Evolutionary conservation across 64 coral and sea anemone genomes (phyloP).

Genomic region (Actinia equina): DNA sequence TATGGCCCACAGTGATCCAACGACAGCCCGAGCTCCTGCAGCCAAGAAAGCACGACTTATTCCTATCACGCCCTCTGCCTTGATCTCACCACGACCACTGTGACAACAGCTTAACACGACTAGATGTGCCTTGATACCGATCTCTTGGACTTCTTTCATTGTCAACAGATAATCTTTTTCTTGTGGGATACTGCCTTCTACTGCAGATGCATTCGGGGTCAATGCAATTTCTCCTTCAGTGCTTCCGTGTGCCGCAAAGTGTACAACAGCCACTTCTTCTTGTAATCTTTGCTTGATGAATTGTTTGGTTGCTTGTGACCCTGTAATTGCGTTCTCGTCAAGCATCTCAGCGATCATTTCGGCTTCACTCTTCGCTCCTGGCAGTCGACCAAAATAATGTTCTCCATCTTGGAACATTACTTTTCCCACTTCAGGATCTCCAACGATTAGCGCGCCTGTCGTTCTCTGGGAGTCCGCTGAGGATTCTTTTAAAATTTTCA

Average conservation of each 20-base stretch:
- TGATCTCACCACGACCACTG: conserved; percentile 22
- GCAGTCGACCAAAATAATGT: neutral
- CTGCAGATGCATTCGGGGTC: neutral
- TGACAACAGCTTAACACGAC: conserved; percentile 13
- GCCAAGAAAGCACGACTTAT: conserved; percentile 20
- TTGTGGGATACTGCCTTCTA: neutral
- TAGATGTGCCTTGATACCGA: neutral
- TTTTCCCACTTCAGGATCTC: conserved; percentile 29
- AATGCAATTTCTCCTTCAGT: conserved; percentile 28
- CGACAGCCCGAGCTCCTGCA: neutral
- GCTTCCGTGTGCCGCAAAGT: conserved; percentile 29
- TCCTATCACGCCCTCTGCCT: neutral
- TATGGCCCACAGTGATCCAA: conserved; percentile 10
- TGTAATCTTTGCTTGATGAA: neutral
- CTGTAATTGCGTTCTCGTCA: neutral
- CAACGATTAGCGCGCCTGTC: conserved; percentile 26
- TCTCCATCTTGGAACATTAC: neutral
- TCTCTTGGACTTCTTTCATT: conserved; percentile 20
- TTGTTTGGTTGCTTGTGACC: conserved; percentile 22
- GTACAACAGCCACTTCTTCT: conserved; percentile 17
- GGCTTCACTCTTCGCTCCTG: conserved; percentile 18
- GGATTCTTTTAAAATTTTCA: conserved; percentile 30
- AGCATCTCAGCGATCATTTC: conserved; percentile 13
- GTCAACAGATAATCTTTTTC: conserved; percentile 12
- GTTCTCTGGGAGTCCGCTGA: conserved; percentile 4